Conservation (phyloP, 2,113 vertebrate genomes). For the Sisor rabdophorus region DNA sequence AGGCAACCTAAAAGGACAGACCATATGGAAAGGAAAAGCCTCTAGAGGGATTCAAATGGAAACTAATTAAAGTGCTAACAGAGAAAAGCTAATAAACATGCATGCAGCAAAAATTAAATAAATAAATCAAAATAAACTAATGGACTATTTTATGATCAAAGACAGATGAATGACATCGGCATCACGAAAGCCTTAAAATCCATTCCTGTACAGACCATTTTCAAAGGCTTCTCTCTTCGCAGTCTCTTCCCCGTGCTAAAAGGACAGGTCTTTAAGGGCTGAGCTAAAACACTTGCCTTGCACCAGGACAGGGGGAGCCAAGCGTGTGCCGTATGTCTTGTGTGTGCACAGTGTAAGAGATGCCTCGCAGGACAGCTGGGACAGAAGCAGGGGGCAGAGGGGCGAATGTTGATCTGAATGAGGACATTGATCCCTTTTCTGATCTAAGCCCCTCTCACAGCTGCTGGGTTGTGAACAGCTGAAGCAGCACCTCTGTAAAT, state of each 20-base stretch:
- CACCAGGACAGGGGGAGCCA: conserved; percentile 32
- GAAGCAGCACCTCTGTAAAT: conserved; percentile 42
- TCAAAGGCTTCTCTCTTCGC: neutral
- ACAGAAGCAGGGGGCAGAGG: neutral
- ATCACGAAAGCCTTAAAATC: neutral
- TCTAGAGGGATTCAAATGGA: conserved; percentile 29
- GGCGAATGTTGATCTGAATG: conserved; percentile 29
- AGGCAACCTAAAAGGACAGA: neutral
- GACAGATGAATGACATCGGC: neutral
- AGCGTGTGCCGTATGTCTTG: conserved; percentile 51
- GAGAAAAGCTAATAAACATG: conserved; percentile 4
- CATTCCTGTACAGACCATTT: neutral
- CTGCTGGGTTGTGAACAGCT: conserved; percentile 43
- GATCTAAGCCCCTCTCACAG: conserved; percentile 30
- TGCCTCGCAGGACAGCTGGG: conserved; percentile 41
- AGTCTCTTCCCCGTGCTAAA: neutral
- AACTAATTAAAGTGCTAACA: conserved; percentile 8
- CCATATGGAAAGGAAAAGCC: conserved; percentile 11
- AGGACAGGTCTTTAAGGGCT: conserved; percentile 43
- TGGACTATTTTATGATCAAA: conserved; percentile 14
- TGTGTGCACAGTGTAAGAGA: conserved; percentile 14
- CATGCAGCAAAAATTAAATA: too few species aligned
- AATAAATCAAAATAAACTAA: conserved; percentile 1
- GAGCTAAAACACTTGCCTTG: conserved; percentile 57
- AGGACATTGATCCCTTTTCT: conserved; percentile 36